Conservation (phyloP, 2,888 invertebrate genomes). For the Lithosia quadra region DNA sequence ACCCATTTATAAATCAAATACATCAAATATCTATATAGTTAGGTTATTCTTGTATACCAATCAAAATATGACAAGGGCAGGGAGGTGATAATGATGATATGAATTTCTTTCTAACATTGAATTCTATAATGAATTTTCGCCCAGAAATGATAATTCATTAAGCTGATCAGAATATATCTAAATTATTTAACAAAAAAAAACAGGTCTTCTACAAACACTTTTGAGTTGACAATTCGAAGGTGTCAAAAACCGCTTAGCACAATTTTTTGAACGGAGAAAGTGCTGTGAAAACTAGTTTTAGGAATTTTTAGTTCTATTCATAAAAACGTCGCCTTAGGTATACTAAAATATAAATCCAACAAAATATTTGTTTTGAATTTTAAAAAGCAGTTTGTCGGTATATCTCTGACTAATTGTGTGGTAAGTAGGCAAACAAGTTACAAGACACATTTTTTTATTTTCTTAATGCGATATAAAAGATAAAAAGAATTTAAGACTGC, state of each 20-base stretch:
- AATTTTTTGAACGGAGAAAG: slow-evolving; percentile 1
- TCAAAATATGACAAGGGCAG: too few species aligned
- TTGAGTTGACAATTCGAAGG: background rate
- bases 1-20: too few species aligned
- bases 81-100: too few species aligned
- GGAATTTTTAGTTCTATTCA: background rate
- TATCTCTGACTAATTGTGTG: slow-evolving; percentile 1
- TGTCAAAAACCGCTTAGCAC: background rate
- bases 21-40: too few species aligned
- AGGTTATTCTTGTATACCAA: too few species aligned
- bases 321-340: background rate
- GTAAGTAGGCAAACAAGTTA: slow-evolving; percentile 8
- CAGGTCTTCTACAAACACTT: background rate
- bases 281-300: background rate
- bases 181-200: background rate
- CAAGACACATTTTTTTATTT: background rate
- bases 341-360: background rate
- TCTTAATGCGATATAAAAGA: background rate
- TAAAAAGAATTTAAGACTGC: background rate
- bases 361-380: background rate
- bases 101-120: too few species aligned
- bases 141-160: background rate
- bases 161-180: background rate
- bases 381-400: background rate
- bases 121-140: too few species aligned